Base-by-base conservation (phyloP, 2,888 invertebrate species). In the Pachycephus smyrnensis region DNA sequence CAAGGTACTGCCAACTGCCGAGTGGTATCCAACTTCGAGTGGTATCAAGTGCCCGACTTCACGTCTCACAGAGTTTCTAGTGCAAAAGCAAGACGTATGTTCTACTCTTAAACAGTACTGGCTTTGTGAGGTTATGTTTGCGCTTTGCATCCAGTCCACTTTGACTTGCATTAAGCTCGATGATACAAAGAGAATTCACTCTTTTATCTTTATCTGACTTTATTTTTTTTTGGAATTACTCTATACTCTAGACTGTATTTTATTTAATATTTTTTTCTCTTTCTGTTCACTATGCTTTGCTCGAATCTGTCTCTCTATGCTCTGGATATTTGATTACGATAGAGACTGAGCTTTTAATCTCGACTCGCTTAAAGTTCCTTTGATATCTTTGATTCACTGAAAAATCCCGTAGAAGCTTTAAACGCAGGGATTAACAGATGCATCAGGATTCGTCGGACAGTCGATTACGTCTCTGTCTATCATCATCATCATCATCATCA, bases 81-180 rank as follows among this genome's bases (percentile, higher is more conserved):
- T 79, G 84, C 83, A 80, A 85, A 84, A 82, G 84, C 80, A 31
- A 71, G 12, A 33, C 30, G 71, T 23, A 33, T 15, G 12, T 23
- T 31, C 12, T 12, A 23, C 71, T 31, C 71, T 71, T 15, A 23
- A 71, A 71, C 71, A 75, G 55, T 40, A 12, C 78, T 73, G 79
- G 84, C 88, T 85, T 87, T 88, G 88, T 86, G 85, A 82, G 82
- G 80, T 83, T 82, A 82, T 84, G 86, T 86, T 88, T 85, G 86
- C 85, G 86, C 85, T 87, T 86, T 84, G 86, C 23, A 84, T 84
- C 87, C 81, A 83, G 82, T 85, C 85, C 85, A 88, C 87, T 88
- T 88, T 82, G 86, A 83, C 85, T 86, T 86, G 88, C 88, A 89
- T 87, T 86, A 88, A 88, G 69, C 79, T 76, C 79, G 78, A 80